These are phyloP conservation scores for Hyppa rectilinea DNA, from an alignment of 2,888 invertebrate genomes.

Conservation along the genomic window DNA sequence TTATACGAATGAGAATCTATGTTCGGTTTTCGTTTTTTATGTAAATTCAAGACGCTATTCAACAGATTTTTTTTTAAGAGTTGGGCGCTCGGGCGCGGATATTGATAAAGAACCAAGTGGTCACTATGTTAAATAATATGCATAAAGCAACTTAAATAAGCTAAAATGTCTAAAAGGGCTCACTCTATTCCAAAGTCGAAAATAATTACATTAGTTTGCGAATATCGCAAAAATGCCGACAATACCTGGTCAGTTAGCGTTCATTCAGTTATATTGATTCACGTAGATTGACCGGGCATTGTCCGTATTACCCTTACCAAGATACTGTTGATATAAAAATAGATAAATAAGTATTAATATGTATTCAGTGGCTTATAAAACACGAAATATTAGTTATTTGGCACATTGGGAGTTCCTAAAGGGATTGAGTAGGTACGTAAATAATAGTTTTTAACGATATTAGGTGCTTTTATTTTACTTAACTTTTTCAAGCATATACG, in stretches of 20 bases:
- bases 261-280: conserved; percentile 57
- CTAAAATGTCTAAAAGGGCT: neutral
- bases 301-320: conserved; percentile 13
- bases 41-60: no score
- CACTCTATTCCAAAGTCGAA: conserved; percentile 39
- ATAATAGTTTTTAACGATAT: conserved; percentile 43
- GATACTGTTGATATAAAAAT: conserved; percentile 36
- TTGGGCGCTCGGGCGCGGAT: no score
- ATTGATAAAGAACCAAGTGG: no score
- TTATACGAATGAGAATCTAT: no score
- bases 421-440: conserved; percentile 69
- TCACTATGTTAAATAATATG: no score
- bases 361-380: conserved; percentile 36
- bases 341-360: conserved; percentile 34
- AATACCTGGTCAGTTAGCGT: conserved; percentile 22
- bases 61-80: no score
- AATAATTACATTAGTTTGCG: conserved; percentile 38
- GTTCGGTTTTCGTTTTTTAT: no score
- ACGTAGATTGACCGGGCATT: conserved; percentile 28
- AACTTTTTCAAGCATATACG: conserved; percentile 34
- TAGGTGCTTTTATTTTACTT: conserved; percentile 58
- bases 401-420: conserved; percentile 80
- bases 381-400: conserved; percentile 60
- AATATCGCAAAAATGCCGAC: conserved; percentile 13
- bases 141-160: neutral